Conservation (phyloP, 1,140 invertebrate species). For the Condylostylus longicornis region DNA sequence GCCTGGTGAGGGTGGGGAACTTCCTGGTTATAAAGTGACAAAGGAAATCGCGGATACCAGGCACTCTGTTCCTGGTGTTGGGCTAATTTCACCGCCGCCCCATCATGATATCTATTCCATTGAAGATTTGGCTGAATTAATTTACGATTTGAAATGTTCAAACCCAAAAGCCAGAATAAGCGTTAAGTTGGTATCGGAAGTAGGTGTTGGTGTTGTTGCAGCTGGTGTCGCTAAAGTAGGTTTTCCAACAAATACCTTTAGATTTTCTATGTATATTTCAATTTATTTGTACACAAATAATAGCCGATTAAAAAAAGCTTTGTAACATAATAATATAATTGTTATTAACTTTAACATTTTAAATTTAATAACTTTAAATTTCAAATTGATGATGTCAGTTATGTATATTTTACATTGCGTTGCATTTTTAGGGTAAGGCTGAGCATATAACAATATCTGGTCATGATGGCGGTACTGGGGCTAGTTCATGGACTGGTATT, state of each 20-base stretch:
- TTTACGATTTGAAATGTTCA: conserved; percentile 95
- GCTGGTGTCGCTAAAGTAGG: conserved; percentile 88
- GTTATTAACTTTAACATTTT: neutral
- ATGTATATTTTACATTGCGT: neutral
- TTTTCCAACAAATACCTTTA: conserved; percentile 2
- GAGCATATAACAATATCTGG: conserved; percentile 98
- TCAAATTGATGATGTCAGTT: neutral
- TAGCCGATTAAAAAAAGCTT: neutral
- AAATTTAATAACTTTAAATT: too few relatives aligned
- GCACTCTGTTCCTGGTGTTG: conserved; percentile 94
- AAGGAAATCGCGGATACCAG: conserved; percentile 89
- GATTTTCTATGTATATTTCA: neutral
- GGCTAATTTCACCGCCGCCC: conserved; percentile 93
- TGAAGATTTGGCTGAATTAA: conserved; percentile 95
- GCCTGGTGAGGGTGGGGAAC: conserved; percentile 87
- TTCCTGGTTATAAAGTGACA: conserved; percentile 72
- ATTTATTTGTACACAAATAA: too few relatives aligned
- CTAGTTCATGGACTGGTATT: conserved; percentile 92
- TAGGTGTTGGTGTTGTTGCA: conserved; percentile 95
- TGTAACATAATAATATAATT: too few relatives aligned
- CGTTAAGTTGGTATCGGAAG: conserved; percentile 96
- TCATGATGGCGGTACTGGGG: conserved; percentile 96
- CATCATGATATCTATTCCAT: conserved; percentile 99
- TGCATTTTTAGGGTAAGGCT: conserved; percentile 65
- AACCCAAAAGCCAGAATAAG: conserved; percentile 92